Percentiles rank a stretch among this genome's conserved stretches.
Evolutionary conservation across 1,140 invertebrate species (phyloP).

Genomic region (Pogonognathellus flavescens): DNA sequence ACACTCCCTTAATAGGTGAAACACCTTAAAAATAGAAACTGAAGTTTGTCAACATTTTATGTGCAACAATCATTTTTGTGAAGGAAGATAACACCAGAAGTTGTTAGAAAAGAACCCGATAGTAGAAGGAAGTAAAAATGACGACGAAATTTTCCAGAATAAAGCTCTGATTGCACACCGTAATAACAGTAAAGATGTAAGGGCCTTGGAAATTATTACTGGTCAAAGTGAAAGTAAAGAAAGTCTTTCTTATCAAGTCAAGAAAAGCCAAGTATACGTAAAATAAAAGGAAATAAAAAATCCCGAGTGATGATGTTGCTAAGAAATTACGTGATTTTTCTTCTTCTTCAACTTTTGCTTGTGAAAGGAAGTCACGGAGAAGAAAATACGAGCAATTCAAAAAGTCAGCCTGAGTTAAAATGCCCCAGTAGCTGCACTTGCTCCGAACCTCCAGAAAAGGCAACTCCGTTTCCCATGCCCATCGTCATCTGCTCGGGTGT

Average conservation of each 20-base stretch:
- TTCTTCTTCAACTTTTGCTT: slow-evolving; percentile 27
- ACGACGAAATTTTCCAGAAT: slow-evolving; percentile 38
- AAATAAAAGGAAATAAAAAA: slow-evolving; percentile 44
- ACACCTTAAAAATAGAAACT: neutral
- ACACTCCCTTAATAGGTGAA: too few species aligned
- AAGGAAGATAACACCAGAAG: neutral
- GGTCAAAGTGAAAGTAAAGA: slow-evolving; percentile 48
- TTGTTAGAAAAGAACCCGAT: neutral
- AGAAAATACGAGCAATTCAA: neutral
- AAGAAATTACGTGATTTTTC: slow-evolving; percentile 48
- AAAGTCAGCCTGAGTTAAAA: slow-evolving; percentile 5
- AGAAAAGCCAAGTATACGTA: slow-evolving; percentile 30
- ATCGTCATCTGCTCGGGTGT: slow-evolving; percentile 32
- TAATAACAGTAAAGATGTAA: slow-evolving; percentile 43
- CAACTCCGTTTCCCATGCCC: slow-evolving; percentile 45
- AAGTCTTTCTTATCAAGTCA: slow-evolving; percentile 26
- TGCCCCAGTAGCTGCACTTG: slow-evolving; percentile 20
- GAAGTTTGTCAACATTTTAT: slow-evolving; percentile 11
- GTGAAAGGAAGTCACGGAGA: slow-evolving; percentile 18
- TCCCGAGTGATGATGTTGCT: slow-evolving; percentile 17
- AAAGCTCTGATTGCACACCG: slow-evolving; percentile 40
- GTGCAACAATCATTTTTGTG: neutral
- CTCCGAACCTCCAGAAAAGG: neutral
- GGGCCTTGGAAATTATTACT: slow-evolving; percentile 8
- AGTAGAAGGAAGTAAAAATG: slow-evolving; percentile 28